phyloP scores from a whole-genome alignment of 2,888 invertebrate genomes.

The Osmoderma eremita region DNA sequence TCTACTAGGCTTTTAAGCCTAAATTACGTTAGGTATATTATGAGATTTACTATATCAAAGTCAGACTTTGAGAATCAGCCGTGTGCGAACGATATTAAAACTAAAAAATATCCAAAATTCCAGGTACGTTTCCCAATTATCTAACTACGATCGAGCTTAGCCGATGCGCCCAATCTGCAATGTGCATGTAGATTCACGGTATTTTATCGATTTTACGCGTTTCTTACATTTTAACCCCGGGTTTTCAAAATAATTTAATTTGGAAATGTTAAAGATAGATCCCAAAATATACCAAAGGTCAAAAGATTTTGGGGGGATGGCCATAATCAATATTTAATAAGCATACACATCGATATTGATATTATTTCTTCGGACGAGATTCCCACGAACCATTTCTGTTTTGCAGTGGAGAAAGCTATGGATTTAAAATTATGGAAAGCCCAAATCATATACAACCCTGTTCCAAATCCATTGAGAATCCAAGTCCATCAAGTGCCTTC shows the following conservation, averaged over 20 bases:
- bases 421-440: constrained; percentile 62
- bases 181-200: neutral
- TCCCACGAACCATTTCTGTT: constrained; percentile 12
- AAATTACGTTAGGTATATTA: constrained; percentile 16
- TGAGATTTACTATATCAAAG: neutral
- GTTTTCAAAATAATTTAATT: too few relatives aligned
- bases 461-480: constrained; percentile 54
- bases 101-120: constrained; percentile 21
- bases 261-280: too few relatives aligned
- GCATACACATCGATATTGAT: constrained; percentile 21
- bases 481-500: constrained; percentile 59
- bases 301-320: neutral
- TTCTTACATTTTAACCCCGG: neutral
- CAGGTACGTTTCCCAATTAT: constrained; percentile 22
- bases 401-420: constrained; percentile 62
- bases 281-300: neutral
- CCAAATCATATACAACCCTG: constrained; percentile 60
- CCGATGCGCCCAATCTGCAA: neutral
- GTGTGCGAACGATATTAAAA: constrained; percentile 6
- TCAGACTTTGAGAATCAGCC: neutral
- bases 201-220: neutral
- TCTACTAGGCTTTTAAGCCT: constrained; percentile 42
- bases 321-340: constrained; percentile 21
- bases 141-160: constrained; percentile 2
- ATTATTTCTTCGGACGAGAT: neutral